Evolutionary conservation across 35 echinoderm and acorn worm species (phyloP).

Genomic region (Nesometra sesokonis): DNA sequence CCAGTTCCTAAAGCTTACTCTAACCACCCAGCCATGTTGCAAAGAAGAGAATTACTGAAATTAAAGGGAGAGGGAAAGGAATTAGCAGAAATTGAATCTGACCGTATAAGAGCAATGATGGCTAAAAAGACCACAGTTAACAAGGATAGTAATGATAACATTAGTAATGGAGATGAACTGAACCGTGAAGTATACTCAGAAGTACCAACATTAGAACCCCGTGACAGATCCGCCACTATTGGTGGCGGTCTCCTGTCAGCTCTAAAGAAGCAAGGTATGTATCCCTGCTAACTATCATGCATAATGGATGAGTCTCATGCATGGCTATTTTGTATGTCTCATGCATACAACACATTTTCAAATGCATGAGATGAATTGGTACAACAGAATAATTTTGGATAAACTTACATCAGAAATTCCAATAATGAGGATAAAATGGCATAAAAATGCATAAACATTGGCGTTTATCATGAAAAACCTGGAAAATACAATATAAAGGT

Average conservation of each 20-base stretch:
- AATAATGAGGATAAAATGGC: too few relatives aligned
- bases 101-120: neutral
- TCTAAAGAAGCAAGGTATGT: neutral
- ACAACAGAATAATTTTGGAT: too few relatives aligned
- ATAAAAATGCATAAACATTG: too few relatives aligned
- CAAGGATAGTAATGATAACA: neutral
- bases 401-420: too few relatives aligned
- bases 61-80: neutral
- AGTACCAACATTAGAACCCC: neutral
- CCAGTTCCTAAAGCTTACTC: neutral
- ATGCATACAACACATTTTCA: too few relatives aligned
- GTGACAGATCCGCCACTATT: neutral
- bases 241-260: neutral
- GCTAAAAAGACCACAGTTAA: neutral
- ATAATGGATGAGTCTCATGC: too few relatives aligned
- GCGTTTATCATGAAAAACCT: too few relatives aligned
- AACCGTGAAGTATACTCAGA: neutral
- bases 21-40: neutral
- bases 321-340: too few relatives aligned
- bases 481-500: too few relatives aligned
- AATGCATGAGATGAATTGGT: too few relatives aligned
- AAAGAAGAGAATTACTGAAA: neutral
- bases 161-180: neutral
- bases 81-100: neutral
- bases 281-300: too few relatives aligned